Conservation (phyloP, 2,797 vertebrate species). For the Lophotriccus pileatus region DNA sequence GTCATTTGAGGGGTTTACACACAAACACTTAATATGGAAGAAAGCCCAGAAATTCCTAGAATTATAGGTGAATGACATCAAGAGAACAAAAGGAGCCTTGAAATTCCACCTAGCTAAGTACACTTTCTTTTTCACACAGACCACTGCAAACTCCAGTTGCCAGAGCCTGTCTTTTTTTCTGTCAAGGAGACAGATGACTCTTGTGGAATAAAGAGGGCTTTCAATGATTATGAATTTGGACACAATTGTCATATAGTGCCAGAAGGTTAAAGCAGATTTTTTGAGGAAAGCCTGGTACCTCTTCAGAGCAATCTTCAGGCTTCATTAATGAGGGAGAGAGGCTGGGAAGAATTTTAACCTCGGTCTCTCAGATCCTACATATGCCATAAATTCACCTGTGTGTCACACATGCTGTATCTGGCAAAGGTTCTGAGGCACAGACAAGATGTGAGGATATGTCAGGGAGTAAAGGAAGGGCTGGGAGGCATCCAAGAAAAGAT, state of each 20-base stretch:
- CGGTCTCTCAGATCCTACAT: neutral
- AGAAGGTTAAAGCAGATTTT: constrained; percentile 8
- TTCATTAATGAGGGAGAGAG: constrained; percentile 13
- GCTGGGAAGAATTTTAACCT: constrained; percentile 23
- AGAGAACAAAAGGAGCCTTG: constrained; percentile 35
- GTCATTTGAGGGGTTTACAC: constrained; percentile 23
- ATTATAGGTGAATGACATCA: constrained; percentile 52
- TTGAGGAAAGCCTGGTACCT: neutral
- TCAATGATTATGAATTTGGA: constrained; percentile 43
- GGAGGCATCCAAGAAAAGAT: neutral
- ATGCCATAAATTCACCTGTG: neutral
- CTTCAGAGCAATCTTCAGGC: constrained; percentile 13
- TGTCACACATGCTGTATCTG: neutral
- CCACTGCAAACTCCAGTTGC: neutral
- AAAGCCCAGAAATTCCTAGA: constrained; percentile 57
- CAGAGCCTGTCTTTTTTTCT: constrained; percentile 26
- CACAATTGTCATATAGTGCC: constrained; percentile 11
- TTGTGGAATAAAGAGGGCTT: constrained; percentile 32
- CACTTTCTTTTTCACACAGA: neutral
- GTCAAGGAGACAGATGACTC: constrained; percentile 36
- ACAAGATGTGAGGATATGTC: neutral
- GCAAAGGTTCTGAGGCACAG: neutral
- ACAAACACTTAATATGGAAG: constrained; percentile 26
- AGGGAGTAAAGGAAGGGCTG: neutral
- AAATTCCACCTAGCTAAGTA: constrained; percentile 27